A percentile compares a stretch with the other conserved stretches of the same genome.
phyloP scores from a whole-genome alignment of 1,140 invertebrate genomes.

The Ostrea denselamellosa region DNA sequence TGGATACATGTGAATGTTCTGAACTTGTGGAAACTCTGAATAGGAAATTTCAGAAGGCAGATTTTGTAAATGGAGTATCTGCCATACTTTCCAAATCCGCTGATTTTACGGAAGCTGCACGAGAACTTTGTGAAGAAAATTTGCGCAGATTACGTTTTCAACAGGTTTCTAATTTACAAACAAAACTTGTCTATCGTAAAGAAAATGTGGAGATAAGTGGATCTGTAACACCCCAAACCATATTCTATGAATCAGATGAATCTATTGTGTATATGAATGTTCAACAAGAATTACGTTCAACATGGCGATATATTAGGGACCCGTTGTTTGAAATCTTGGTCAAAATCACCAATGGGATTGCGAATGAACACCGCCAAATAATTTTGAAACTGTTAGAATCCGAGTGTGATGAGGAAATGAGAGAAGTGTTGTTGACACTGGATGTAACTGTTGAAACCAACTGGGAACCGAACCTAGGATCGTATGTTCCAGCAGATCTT shows the following conservation, averaged over 20 bases:
- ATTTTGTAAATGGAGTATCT: not conserved
- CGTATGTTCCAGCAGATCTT: not conserved
- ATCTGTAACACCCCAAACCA: not conserved
- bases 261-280: not conserved
- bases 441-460: not conserved
- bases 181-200: not conserved
- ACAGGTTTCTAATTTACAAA: not conserved
- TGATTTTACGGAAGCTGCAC: not conserved
- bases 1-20: not conserved
- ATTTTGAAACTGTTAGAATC: not conserved
- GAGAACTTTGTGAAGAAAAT: not conserved
- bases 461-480: conserved; percentile 2
- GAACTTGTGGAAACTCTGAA: not conserved
- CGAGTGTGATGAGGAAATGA: not conserved
- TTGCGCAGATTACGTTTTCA: not conserved
- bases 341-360: not conserved
- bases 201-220: not conserved
- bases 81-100: not conserved
- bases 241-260: not conserved
- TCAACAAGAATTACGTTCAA: not conserved
- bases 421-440: not conserved
- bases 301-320: conserved; percentile 2
- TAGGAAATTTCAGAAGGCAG: not conserved
- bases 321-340: not conserved
- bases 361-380: not conserved